Evolutionary conservation across 2,797 vertebrate genomes (phyloP), one percentile per base, ranked within the genome.

Genomic region (Serranus cabrilla): DNA sequence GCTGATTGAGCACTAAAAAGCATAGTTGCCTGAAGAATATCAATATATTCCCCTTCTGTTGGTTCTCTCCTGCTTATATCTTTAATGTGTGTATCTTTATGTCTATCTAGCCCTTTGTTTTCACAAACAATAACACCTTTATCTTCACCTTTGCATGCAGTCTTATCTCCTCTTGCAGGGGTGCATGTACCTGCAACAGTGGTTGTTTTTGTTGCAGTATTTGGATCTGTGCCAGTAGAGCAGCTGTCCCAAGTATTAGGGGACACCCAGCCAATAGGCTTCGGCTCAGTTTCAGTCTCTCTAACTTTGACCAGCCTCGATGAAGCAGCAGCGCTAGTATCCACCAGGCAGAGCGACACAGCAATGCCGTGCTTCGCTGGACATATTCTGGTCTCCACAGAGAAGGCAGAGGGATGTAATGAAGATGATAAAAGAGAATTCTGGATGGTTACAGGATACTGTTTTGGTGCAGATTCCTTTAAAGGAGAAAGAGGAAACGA

Each of bases 41-140:
- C 94, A 69, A 97, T 96, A 1, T 97, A 97, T 25, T 97, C 96
- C 18, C 96, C 96, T 64, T 95, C 96, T 61, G 49, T 37, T 43
- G 63, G 39, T 20, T 17, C 66, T 45, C 45, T 52, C 54, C 65
- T 67, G 56, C 55, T 71, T 58, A 31, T 74, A 25, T 74, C 42
- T 60, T 67, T 67, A 27, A 9, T 43, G 14, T 80, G 74, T 76
- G 57, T 67, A 20, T 77, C 45, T 76, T 60, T 82, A 34, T 42
- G n/a, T 71, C 78, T 83, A 27, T 86, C 43, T 57, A 55, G 31
- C 2, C 8, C 46, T 76, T 10, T 84, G 43, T 55, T 84, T 60
- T 74, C 75, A 80, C 56, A 47, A 56, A 61, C 55, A 68, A 23
- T 60, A 17, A 34, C 18, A 62, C 14, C n/a, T 12, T 50, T 78